A percentile compares a stretch with the other conserved stretches of the same genome.
Conservation (phyloP, 2,888 invertebrate species). For the Alentia gelatinosa region DNA sequence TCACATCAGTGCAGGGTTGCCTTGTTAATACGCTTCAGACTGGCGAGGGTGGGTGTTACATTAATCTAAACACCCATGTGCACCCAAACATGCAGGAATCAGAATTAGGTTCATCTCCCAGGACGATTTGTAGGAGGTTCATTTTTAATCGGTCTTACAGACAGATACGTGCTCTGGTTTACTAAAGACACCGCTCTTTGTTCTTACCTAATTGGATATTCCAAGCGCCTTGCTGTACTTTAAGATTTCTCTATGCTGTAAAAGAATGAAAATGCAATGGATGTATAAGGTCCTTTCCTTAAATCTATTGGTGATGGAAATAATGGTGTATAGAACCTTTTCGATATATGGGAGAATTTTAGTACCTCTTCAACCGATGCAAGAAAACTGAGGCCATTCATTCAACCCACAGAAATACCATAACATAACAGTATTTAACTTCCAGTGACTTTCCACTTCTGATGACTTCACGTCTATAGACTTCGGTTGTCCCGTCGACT, state of each 20-base stretch:
- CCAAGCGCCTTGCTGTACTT: neutral
- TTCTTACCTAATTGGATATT: neutral
- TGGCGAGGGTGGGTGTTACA: neutral
- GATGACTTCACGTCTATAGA: too few species aligned
- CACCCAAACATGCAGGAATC: neutral
- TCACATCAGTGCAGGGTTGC: too few species aligned
- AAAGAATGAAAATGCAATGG: neutral
- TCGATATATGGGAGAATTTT: too few species aligned
- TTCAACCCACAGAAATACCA: too few species aligned
- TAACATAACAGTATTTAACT: too few species aligned
- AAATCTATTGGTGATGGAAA: too few species aligned
- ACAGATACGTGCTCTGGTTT: neutral
- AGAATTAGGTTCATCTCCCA: conserved; percentile 4
- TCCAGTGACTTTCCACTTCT: too few species aligned
- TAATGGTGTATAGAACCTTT: too few species aligned
- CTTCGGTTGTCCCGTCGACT: too few species aligned
- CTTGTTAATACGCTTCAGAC: too few species aligned
- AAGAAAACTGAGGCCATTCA: too few species aligned
- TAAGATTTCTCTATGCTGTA: neutral
- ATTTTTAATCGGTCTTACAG: neutral
- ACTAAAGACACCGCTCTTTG: neutral
- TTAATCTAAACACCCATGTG: neutral
- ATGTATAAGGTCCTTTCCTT: neutral
- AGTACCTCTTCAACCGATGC: too few species aligned
- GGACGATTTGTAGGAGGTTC: neutral